A percentile compares a stretch with the other conserved stretches of the same genome.
These are phyloP conservation scores for Pleuronectes platessa DNA, from an alignment of 2,113 vertebrate species.

Conservation along the genomic window DNA sequence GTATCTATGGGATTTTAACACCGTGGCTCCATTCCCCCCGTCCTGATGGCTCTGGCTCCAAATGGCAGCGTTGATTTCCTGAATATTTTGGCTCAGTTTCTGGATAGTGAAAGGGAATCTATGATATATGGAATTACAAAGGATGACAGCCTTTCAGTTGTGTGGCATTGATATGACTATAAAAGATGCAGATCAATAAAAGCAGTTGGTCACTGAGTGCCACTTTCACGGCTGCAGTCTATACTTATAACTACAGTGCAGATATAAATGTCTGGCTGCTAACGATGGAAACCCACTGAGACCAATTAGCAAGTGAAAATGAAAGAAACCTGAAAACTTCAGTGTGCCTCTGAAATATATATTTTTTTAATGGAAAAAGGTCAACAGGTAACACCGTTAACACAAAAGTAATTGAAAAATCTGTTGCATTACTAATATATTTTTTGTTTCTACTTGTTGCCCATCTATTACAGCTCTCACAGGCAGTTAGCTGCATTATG, in stretches of 20 bases:
- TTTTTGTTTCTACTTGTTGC: background rate
- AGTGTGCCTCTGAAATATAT: slow-evolving; percentile 2
- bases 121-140: too few species aligned
- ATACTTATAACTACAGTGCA: background rate
- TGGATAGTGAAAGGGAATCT: too few species aligned
- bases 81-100: too few species aligned
- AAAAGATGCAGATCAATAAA: background rate
- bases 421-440: background rate
- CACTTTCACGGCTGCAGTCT: background rate
- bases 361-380: slow-evolving; percentile 1
- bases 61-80: too few species aligned
- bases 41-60: too few species aligned
- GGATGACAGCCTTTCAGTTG: too few species aligned
- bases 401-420: slow-evolving; percentile 5
- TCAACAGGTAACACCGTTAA: background rate
- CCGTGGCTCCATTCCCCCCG: too few species aligned
- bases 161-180: too few species aligned
- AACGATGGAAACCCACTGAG: slow-evolving; percentile 8
- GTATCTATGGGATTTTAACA: too few species aligned
- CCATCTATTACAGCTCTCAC: too few species aligned
- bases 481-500: background rate
- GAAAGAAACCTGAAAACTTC: slow-evolving; percentile 14
- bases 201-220: background rate
- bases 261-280: background rate
- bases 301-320: slow-evolving; percentile 39